A percentile compares a stretch with the other conserved stretches of the same genome.
Conservation (phyloP, 2,797 vertebrate species). For the Helarctos malayanus region DNA sequence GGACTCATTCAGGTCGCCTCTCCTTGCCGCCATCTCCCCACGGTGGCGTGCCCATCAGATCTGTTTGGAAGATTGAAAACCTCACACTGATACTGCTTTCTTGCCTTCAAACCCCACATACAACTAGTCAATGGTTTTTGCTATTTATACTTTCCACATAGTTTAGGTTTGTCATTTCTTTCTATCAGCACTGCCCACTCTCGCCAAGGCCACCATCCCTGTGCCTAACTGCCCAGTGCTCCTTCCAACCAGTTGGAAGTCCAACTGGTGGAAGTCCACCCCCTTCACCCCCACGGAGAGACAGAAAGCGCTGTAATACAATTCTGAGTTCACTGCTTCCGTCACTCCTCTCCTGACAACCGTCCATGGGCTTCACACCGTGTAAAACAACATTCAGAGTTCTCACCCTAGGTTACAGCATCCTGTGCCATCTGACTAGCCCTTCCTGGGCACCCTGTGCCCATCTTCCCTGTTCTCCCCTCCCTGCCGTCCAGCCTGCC, state of each 20-base stretch:
- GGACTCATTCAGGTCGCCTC: background rate
- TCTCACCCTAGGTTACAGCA: background rate
- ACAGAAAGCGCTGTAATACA: background rate
- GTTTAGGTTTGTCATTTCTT: background rate
- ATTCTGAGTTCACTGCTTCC: background rate
- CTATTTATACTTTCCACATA: background rate
- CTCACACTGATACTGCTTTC: background rate
- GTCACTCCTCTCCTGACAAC: background rate
- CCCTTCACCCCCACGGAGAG: background rate
- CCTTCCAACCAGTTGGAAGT: background rate
- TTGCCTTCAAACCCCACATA: background rate
- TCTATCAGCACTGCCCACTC: background rate
- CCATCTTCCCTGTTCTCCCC: background rate
- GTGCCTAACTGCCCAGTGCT: background rate
- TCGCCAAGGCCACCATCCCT: background rate
- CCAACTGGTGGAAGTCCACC: background rate
- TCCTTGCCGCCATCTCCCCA: background rate
- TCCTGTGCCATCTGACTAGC: background rate
- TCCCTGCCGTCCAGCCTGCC: background rate
- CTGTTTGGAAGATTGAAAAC: constrained; percentile 10
- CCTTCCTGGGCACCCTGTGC: background rate
- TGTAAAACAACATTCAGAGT: background rate
- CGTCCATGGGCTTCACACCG: background rate
- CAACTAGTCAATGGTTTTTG: background rate
- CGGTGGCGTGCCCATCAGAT: background rate